Base-by-base conservation (phyloP, 2,797 vertebrate genomes). In the Gorsachius magnificus region DNA sequence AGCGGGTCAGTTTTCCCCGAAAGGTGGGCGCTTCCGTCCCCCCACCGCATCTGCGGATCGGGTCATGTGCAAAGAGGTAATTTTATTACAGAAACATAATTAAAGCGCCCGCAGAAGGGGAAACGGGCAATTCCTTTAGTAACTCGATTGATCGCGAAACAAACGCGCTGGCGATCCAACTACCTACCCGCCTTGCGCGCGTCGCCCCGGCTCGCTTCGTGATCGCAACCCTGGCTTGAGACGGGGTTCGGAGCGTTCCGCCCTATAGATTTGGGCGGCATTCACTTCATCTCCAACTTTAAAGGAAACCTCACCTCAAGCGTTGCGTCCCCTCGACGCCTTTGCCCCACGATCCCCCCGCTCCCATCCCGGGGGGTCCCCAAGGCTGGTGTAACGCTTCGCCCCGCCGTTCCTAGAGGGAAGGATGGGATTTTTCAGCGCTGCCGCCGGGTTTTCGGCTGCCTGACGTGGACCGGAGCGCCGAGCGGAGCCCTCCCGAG, bases 91-190 rank as follows among this genome's bases (percentile, higher is more conserved):
- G 64, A 65, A 38, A 41, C 60, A 10, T 17, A 45, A 93, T 84
- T 86, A 91, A 84, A 84, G 88, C 72, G 78, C 92, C 93, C 68
- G 3, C 83, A 74, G 94, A 70, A 74, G 36, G 10, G 19, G 93
- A 77, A 82, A 64, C 2, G 60, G 93, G 83, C 90, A 64, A 70
- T 83, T 94, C 83, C 86, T 96, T 96, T 95, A 96, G 92, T 89
- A 95, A 96, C 87, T 1, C 56, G 38, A 96, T 87, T 33, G 91
- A 92, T 76, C 25, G 66, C 41, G 15, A 60, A 69, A 74, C 90
- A n/a, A 87, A 75, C 31, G 25, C 84, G 3, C 85, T 29, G n/a
- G 92, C 18, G 89, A 77, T 90, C 85, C 66, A 63, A 84, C 85
- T 31, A 11, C n/a, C n/a, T n/a, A n/a, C 79, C 91, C 57, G 4